A percentile compares a stretch with the other conserved stretches of the same genome.
phyloP scores from a whole-genome alignment of 2,797 vertebrate genomes.

The Poeciliopsis presidionis region DNA sequence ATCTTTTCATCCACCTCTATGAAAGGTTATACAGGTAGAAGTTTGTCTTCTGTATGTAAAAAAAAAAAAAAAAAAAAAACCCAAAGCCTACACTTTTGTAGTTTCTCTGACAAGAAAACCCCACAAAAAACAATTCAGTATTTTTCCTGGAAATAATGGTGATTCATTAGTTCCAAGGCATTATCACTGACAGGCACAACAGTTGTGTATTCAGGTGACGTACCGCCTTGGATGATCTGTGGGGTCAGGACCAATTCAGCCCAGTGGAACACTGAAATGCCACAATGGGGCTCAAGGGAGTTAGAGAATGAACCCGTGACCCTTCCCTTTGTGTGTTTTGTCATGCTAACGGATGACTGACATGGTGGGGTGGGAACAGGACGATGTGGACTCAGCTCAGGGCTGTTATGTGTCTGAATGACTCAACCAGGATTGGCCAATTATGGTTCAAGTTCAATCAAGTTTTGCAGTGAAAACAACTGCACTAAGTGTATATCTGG shows the following conservation, averaged over 20 bases:
- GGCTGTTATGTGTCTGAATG: conserved; percentile 38
- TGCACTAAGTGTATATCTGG: conserved; percentile 40
- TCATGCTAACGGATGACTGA: conserved; percentile 51
- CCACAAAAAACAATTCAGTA: not conserved
- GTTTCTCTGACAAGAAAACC: conserved; percentile 9
- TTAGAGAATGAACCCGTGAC: conserved; percentile 55
- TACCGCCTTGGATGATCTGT: conserved; percentile 38
- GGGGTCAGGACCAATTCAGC: conserved; percentile 39
- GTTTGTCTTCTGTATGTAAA: not conserved
- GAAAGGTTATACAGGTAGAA: conserved; percentile 6
- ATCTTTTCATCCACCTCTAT: conserved; percentile 11
- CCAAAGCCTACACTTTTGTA: not conserved
- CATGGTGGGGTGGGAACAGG: conserved; percentile 18
- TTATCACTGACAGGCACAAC: conserved; percentile 33
- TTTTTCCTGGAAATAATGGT: conserved; percentile 32
- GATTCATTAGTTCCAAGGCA: conserved; percentile 38
- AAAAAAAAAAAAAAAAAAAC: not conserved
- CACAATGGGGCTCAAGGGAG: conserved; percentile 51
- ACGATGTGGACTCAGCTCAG: conserved; percentile 19
- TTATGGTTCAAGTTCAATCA: conserved; percentile 26
- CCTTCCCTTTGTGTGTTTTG: conserved; percentile 53
- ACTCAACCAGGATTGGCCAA: conserved; percentile 47
- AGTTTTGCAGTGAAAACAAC: conserved; percentile 30
- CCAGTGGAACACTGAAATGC: conserved; percentile 39
- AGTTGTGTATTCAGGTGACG: conserved; percentile 30